A percentile compares a stretch with the other conserved stretches of the same genome.
phyloP scores from a whole-genome alignment of 2,888 invertebrate genomes.

The Piscicola geometra region DNA sequence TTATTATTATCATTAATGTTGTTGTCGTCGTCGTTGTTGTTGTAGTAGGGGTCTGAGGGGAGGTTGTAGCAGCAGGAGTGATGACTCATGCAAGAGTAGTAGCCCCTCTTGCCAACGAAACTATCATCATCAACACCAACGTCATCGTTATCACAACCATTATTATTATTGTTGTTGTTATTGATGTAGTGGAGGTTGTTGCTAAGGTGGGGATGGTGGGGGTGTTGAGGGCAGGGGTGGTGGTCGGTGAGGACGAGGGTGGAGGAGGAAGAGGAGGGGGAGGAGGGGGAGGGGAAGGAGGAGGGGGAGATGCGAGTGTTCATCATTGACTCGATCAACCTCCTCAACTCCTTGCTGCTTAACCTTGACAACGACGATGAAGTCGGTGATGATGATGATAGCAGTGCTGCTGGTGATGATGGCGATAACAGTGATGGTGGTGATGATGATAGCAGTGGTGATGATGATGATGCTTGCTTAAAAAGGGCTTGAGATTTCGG shows the following conservation, averaged over 20 bases:
- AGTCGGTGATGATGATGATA: not conserved
- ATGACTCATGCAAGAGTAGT: not conserved
- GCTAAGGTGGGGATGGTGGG: constrained; percentile 56
- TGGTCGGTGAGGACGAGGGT: constrained; percentile 50
- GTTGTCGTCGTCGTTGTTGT: not conserved
- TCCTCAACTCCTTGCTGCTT: not conserved
- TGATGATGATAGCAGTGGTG: not conserved
- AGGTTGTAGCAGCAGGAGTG: not conserved
- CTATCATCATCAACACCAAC: not conserved
- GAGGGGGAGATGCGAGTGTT: too few species aligned
- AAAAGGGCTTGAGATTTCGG: too few species aligned
- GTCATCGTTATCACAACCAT: not conserved
- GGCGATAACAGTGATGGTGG: not conserved
- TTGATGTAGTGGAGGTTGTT: not conserved
- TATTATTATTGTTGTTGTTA: not conserved
- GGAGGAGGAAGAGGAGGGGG: not conserved
- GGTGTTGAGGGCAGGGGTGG: constrained; percentile 54
- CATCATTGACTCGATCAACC: not conserved
- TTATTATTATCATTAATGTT: not conserved
- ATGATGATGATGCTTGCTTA: not conserved
- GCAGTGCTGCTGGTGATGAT: not conserved
- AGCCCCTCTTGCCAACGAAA: not conserved
- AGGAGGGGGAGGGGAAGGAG: constrained; percentile 1
- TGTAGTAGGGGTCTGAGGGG: not conserved
- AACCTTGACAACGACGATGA: constrained; percentile 1